These are phyloP conservation scores for Asbolus verrucosus DNA, from an alignment of 1,140 invertebrate species.

Conservation along the genomic window DNA sequence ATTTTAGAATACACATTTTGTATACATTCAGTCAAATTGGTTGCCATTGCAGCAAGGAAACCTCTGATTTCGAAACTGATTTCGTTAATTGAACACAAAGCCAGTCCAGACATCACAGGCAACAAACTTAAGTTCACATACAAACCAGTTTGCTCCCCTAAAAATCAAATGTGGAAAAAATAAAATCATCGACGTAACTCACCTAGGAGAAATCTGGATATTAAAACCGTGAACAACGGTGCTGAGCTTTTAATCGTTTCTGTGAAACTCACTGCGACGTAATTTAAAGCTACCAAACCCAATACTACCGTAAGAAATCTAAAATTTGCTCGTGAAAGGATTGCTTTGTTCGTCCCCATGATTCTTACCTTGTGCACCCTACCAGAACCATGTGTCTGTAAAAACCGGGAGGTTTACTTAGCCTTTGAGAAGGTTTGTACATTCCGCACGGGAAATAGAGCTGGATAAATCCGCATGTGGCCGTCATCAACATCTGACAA, in stretches of 20 bases:
- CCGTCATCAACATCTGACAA: conserved; percentile 84
- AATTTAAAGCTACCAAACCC: conserved; percentile 84
- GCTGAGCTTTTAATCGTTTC: conserved; percentile 90
- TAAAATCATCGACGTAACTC: no score
- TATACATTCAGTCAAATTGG: conserved; percentile 87
- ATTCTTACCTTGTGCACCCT: conserved; percentile 76
- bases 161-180: conserved; percentile 53
- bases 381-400: conserved; percentile 83
- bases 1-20: conserved; percentile 90
- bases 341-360: conserved; percentile 4
- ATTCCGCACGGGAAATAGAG: conserved; percentile 82
- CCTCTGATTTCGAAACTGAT: conserved; percentile 83
- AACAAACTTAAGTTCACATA: conserved; percentile 84
- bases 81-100: conserved; percentile 86
- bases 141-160: conserved; percentile 79
- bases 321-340: conserved; percentile 53
- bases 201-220: conserved; percentile 79
- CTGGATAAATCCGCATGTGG: conserved; percentile 81
- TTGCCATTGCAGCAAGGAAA: conserved; percentile 83
- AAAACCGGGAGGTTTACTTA: conserved; percentile 78
- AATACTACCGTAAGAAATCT: conserved; percentile 82
- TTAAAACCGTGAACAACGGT: conserved; percentile 85
- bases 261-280: conserved; percentile 87
- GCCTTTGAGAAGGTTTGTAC: conserved; percentile 73
- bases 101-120: conserved; percentile 87